A percentile compares a stretch with the other conserved stretches of the same genome.
Evolutionary conservation across 2,797 vertebrate species (phyloP).

Genomic region (Mustela erminea): DNA sequence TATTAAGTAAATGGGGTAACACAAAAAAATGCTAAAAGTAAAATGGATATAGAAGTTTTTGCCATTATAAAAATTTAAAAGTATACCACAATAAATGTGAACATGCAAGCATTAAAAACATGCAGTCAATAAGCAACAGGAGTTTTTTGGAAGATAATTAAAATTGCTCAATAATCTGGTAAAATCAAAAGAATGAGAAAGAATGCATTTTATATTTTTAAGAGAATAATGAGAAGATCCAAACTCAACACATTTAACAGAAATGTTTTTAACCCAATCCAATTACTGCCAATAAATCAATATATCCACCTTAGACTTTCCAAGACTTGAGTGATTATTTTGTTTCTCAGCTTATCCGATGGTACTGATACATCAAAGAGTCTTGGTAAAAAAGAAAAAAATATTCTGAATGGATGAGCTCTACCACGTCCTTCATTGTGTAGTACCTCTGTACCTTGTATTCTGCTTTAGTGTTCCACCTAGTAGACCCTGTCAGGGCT

Average conservation of each 20-base stretch:
- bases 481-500: neutral
- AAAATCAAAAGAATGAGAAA: neutral
- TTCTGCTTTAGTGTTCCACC: neutral
- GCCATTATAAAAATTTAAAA: neutral
- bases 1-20: neutral
- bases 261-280: neutral
- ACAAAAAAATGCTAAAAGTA: neutral
- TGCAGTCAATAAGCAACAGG: neutral
- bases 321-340: neutral
- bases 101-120: neutral
- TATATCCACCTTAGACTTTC: neutral
- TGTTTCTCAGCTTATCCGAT: neutral
- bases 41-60: neutral
- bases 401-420: neutral
- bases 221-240: neutral
- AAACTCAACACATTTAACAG: neutral
- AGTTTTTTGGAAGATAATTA: neutral
- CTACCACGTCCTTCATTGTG: neutral
- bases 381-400: neutral
- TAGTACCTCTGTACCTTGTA: neutral
- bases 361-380: neutral
- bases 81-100: neutral
- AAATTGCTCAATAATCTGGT: neutral
- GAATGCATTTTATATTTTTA: neutral
- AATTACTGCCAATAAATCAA: neutral